phyloP scores from a whole-genome alignment of 1,140 invertebrate species.

The Mya arenaria region DNA sequence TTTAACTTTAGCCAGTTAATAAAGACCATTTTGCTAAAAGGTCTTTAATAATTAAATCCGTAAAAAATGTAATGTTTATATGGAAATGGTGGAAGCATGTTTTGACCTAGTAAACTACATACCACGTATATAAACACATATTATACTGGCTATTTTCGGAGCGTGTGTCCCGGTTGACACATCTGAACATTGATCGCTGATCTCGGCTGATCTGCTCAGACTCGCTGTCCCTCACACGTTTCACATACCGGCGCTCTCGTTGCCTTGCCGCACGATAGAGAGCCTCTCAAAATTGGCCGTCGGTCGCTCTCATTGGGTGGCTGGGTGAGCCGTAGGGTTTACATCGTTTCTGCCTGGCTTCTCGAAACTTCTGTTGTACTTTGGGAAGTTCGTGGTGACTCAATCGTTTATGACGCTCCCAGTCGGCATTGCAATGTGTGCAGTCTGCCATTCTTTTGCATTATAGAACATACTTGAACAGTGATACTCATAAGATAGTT shows the following conservation, averaged over 20 bases:
- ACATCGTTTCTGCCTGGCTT: neutral
- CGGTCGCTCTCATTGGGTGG: neutral
- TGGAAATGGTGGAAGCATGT: too few species aligned
- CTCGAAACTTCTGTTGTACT: neutral
- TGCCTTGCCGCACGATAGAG: neutral
- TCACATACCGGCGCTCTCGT: constrained; percentile 34
- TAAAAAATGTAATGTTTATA: too few species aligned
- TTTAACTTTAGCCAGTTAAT: too few species aligned
- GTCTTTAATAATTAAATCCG: too few species aligned
- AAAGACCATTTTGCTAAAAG: too few species aligned
- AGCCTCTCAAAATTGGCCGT: neutral
- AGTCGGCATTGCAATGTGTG: constrained; percentile 47
- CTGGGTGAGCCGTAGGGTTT: neutral
- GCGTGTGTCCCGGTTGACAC: constrained; percentile 44
- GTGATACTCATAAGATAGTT: too few species aligned
- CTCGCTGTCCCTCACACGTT: neutral
- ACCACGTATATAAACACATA: too few species aligned
- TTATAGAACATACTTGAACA: neutral
- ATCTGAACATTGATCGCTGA: constrained; percentile 53
- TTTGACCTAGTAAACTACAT: too few species aligned
- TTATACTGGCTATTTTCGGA: constrained; percentile 1
- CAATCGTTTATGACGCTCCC: constrained; percentile 51
- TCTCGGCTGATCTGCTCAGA: neutral
- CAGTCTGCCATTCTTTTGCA: constrained; percentile 51
- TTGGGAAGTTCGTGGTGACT: constrained; percentile 54